These are phyloP conservation scores for Megalonaias nervosa DNA, from an alignment of 1,140 invertebrate species.

Conservation along the genomic window DNA sequence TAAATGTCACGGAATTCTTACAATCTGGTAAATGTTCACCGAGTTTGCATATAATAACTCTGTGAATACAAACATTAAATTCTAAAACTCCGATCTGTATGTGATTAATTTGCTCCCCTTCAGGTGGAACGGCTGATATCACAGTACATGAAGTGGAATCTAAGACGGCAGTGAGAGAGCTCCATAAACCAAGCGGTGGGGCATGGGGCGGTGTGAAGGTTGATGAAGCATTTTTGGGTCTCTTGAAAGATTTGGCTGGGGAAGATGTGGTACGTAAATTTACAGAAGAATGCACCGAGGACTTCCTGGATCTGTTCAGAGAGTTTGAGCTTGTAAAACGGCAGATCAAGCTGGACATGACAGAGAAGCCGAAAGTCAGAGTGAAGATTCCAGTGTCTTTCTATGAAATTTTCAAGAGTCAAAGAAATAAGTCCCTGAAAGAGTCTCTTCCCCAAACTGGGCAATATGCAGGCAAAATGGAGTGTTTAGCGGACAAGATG, in stretches of 20 bases:
- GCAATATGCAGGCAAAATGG: slow-evolving; percentile 18
- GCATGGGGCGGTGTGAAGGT: slow-evolving; percentile 36
- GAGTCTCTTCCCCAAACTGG: slow-evolving; percentile 6
- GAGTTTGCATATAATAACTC: too few relatives aligned
- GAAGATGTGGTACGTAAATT: slow-evolving; percentile 17
- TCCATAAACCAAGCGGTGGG: slow-evolving; percentile 29
- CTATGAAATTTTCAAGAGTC: slow-evolving; percentile 15
- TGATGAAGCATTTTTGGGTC: slow-evolving; percentile 21
- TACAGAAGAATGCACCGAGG: slow-evolving; percentile 15
- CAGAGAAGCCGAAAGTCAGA: slow-evolving; percentile 8
- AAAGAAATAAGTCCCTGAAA: neutral
- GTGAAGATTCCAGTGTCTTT: slow-evolving; percentile 26
- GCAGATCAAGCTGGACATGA: slow-evolving; percentile 13
- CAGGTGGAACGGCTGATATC: slow-evolving; percentile 34
- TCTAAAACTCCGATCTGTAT: too few relatives aligned
- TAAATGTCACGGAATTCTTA: too few relatives aligned
- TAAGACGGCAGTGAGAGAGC: slow-evolving; percentile 17
- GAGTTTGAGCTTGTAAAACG: slow-evolving; percentile 35
- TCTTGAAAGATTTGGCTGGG: slow-evolving; percentile 19
- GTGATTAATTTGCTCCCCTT: neutral
- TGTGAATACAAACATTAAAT: too few relatives aligned
- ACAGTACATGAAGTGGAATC: slow-evolving; percentile 21
- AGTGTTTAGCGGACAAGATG: slow-evolving; percentile 19
- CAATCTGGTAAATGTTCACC: too few relatives aligned
- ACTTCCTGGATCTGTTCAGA: slow-evolving; percentile 23